phyloP scores from a whole-genome alignment of 2,888 invertebrate genomes.

The Eucriotettix oculatus region DNA sequence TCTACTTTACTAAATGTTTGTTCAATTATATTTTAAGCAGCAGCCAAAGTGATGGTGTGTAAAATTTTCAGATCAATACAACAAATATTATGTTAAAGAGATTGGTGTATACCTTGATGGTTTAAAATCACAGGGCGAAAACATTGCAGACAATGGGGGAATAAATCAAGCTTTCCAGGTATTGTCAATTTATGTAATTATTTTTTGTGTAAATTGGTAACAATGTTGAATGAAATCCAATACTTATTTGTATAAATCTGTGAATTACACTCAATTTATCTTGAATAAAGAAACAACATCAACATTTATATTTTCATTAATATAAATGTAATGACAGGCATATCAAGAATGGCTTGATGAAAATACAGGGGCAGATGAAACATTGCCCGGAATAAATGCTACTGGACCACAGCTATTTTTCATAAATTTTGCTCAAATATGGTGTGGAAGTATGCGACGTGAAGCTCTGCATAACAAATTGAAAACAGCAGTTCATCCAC shows the following conservation, averaged over 20 bases:
- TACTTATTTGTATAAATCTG: no score
- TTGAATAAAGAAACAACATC: no score
- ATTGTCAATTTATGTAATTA: conserved; percentile 2
- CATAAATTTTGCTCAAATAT: conserved; percentile 76
- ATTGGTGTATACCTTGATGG: conserved; percentile 61
- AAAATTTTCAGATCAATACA: conserved; percentile 51
- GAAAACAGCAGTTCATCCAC: conserved; percentile 70
- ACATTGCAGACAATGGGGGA: conserved; percentile 94
- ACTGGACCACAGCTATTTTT: conserved; percentile 75
- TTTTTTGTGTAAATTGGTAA: conserved; percentile 20
- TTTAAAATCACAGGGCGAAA: conserved; percentile 75
- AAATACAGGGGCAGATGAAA: conserved; percentile 42
- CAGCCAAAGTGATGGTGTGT: background rate
- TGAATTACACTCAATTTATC: no score
- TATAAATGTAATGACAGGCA: no score
- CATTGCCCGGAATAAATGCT: conserved; percentile 54
- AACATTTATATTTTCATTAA: no score
- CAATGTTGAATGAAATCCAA: no score
- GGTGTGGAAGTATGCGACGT: conserved; percentile 68
- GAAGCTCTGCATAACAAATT: conserved; percentile 65
- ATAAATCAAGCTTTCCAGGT: conserved; percentile 71
- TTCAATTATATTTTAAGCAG: no score
- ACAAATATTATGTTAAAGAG: conserved; percentile 63
- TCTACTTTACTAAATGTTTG: no score
- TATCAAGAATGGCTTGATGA: conserved; percentile 15